These are phyloP conservation scores for Nebria brevicollis DNA, from an alignment of 2,888 invertebrate genomes.

Conservation along the genomic window DNA sequence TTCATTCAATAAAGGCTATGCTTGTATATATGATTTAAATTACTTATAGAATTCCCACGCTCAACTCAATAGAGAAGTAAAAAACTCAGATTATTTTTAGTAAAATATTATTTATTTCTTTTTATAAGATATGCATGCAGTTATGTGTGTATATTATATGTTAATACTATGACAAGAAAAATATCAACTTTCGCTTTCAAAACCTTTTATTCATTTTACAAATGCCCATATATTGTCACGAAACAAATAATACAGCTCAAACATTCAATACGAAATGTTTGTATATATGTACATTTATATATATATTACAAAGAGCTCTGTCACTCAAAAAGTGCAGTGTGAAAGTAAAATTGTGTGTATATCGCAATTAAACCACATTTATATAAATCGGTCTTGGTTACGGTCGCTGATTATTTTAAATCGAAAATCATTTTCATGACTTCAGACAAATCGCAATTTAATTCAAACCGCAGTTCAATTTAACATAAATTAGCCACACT, in stretches of 20 bases:
- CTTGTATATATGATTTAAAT: too few species aligned
- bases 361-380: neutral
- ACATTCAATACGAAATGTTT: neutral
- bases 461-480: slow-evolving; percentile 17
- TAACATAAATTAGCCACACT: slow-evolving; percentile 18
- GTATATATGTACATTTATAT: neutral
- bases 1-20: too few species aligned
- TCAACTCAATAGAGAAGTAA: too few species aligned
- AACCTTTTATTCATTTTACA: neutral
- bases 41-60: too few species aligned
- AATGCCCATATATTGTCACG: neutral
- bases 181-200: neutral
- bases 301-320: neutral
- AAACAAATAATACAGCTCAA: neutral
- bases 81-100: too few species aligned
- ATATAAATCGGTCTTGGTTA: neutral
- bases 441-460: slow-evolving; percentile 15
- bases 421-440: slow-evolving; percentile 16
- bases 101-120: neutral
- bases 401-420: slow-evolving; percentile 3
- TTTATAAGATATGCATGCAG: neutral
- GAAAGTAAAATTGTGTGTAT: neutral
- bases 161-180: neutral
- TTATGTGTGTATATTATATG: neutral
- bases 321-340: neutral